Evolutionary conservation across 2,797 vertebrate species (phyloP), one percentile per base, ranked within the genome.

Genomic region (Thaleichthys pacificus): DNA sequence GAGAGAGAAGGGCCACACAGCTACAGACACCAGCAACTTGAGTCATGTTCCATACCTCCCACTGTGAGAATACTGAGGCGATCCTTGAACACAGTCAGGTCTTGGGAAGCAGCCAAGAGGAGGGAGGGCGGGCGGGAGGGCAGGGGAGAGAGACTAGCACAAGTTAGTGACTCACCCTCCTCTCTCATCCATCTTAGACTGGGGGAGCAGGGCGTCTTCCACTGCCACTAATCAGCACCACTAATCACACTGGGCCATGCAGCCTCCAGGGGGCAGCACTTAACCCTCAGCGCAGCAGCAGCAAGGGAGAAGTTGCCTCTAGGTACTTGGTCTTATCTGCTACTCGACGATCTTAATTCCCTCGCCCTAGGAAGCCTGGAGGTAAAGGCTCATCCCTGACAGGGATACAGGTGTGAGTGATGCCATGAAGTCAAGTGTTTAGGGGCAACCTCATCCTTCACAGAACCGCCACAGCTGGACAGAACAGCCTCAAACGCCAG

Each of bases 41-140:
- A 17, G 9, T 56, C 15, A n/a, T 17, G 51, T 56, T 56, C 71
- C 92, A 67, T 98, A 99, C 97, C 97, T 99, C 96, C 97, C 83
- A 98, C 96, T 79, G 95, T 98, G 81, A 99, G 95, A 92, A 95
- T 87, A 93, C 93, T 91, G 90, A 98, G 96, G 87, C 96, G 96
- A 86, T 97, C 94, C 96, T 96, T 94, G 95, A 95, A 96, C 91
- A 87, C 89, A 72, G 94, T 90, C 81, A 97, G 90, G 85, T 97
- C 96, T 98, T 93, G 93, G 91, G 86, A 61, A 47, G 42, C 42
- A 47, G 42, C 42, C 42, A 47, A 47, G 12, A 14, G 42, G 42
- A 47, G 7, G 42, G 42, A 47, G 42, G 79, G 86, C 79, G 77
- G 80, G 82, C 81, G 88, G 86, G 89, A 89, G 83, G 88, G 88